Evolutionary conservation across 2,113 vertebrate species (phyloP).

Genomic region (Dryoscopus gambensis): DNA sequence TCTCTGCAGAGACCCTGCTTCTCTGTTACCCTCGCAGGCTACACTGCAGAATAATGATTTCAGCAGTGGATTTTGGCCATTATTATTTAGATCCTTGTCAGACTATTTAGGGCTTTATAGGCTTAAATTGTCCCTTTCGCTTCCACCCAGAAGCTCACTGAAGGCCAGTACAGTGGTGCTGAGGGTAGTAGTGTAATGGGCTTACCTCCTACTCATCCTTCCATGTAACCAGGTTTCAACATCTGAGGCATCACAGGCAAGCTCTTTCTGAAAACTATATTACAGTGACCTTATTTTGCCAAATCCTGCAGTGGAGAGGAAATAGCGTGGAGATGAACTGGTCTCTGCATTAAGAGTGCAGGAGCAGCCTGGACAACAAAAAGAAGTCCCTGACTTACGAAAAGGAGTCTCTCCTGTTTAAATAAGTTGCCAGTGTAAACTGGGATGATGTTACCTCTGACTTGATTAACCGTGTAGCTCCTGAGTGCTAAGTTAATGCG

Average conservation of each 20-base stretch:
- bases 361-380: background rate
- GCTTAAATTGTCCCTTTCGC: background rate
- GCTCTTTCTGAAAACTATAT: background rate
- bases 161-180: background rate
- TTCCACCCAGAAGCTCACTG: background rate
- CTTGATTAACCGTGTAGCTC: background rate
- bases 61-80: background rate
- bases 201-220: background rate
- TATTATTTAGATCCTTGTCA: background rate
- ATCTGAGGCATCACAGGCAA: background rate
- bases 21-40: background rate
- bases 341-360: background rate
- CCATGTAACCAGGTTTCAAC: background rate
- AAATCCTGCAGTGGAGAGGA: background rate
- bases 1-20: background rate
- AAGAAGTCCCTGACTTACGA: background rate
- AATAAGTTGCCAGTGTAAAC: background rate
- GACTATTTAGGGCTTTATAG: background rate
- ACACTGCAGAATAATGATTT: background rate
- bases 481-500: background rate
- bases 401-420: background rate
- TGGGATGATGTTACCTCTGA: accelerated
- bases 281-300: background rate
- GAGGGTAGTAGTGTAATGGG: background rate
- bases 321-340: background rate